Percentiles rank a stretch among this genome's conserved stretches.
Evolutionary conservation across 2,797 vertebrate species (phyloP).

Genomic region (Phrynocephalus vlangalii): DNA sequence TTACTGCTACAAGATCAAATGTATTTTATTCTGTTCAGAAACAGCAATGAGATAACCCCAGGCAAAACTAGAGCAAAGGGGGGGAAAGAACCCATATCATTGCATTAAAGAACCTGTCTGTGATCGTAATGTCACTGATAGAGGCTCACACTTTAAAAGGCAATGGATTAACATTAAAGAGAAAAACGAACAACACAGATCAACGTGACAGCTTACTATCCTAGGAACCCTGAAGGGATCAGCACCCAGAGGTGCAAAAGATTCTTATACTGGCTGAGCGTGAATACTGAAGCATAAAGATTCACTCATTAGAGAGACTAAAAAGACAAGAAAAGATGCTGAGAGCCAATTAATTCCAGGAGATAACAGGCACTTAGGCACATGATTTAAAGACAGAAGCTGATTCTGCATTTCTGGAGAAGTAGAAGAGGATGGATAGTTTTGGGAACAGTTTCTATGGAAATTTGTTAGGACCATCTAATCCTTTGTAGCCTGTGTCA

Average conservation of each 20-base stretch:
- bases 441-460: not conserved
- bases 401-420: not conserved
- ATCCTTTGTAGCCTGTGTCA: too few relatives aligned
- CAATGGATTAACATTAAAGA: slow-evolving; percentile 17
- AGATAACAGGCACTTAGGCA: not conserved
- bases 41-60: not conserved
- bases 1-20: not conserved
- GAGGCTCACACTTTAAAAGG: not conserved
- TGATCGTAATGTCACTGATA: slow-evolving; percentile 13
- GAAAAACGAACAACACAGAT: slow-evolving; percentile 13
- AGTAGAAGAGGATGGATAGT: not conserved
- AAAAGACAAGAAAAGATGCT: slow-evolving; percentile 5
- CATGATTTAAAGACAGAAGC: not conserved
- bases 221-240: not conserved
- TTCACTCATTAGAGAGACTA: not conserved
- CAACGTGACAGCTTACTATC: not conserved
- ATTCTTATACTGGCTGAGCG: not conserved
- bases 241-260: not conserved
- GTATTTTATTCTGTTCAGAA: slow-evolving; percentile 1
- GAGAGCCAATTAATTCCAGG: not conserved
- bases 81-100: not conserved
- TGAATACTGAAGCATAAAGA: not conserved
- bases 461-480: too few relatives aligned
- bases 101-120: slow-evolving; percentile 6
- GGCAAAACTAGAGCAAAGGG: not conserved